Evolutionary conservation across 2,888 invertebrate species (phyloP).

Genomic region (Byasa hedistus): DNA sequence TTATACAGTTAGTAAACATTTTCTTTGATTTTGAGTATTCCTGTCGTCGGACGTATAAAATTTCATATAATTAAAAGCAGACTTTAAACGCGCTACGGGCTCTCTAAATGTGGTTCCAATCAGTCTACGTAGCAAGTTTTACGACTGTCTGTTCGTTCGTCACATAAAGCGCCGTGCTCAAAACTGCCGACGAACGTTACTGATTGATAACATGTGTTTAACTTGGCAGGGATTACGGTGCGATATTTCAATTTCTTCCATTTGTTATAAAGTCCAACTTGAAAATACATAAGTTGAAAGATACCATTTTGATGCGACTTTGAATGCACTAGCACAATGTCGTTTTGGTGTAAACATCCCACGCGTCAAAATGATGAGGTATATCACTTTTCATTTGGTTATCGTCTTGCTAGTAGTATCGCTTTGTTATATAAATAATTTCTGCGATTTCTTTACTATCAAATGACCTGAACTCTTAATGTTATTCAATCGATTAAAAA

Average conservation of each 20-base stretch:
- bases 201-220: constrained; percentile 73
- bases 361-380: not conserved
- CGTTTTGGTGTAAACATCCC: not conserved
- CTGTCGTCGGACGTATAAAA: constrained; percentile 42
- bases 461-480: too few species aligned
- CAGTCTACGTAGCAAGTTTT: constrained; percentile 64
- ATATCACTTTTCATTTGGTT: not conserved
- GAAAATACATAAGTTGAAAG: too few species aligned
- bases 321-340: not conserved
- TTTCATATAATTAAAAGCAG: constrained; percentile 72
- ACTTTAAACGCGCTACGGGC: constrained; percentile 54
- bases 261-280: not conserved
- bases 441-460: not conserved
- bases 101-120: constrained; percentile 72
- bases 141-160: constrained; percentile 66
- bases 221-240: constrained; percentile 36
- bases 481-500: too few species aligned
- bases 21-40: not conserved
- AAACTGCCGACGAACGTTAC: constrained; percentile 56
- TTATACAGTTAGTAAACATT: too few species aligned
- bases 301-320: not conserved
- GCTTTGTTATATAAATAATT: not conserved
- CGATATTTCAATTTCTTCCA: not conserved
- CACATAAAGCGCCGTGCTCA: constrained; percentile 60
- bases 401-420: not conserved